Conservation (phyloP, 2,113 vertebrate genomes). For the Cololabis saira region DNA sequence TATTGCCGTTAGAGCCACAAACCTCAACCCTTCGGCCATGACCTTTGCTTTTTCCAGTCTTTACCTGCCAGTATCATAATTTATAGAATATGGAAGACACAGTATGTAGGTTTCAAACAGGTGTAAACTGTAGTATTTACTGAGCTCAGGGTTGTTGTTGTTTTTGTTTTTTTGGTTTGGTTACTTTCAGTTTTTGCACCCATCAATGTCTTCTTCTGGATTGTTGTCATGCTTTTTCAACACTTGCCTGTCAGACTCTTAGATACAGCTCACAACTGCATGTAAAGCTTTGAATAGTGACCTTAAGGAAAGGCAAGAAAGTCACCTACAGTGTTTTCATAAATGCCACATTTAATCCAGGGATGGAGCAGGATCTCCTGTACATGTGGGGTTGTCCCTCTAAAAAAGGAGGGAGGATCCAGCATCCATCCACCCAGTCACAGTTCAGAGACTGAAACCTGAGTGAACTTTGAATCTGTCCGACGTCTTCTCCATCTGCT, state of each 20-base stretch:
- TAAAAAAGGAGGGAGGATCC: constrained; percentile 25
- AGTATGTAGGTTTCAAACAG: no score
- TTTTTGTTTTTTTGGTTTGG: no score
- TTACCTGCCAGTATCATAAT: background rate
- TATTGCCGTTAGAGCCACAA: background rate
- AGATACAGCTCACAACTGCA: background rate
- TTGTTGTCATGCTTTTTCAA: background rate
- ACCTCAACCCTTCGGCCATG: background rate
- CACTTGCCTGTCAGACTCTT: background rate
- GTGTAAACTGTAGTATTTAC: no score
- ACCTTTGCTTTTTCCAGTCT: constrained; percentile 20
- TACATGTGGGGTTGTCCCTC: constrained; percentile 44
- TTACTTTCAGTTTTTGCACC: no score
- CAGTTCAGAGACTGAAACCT: constrained; percentile 13
- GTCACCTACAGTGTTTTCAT: constrained; percentile 16
- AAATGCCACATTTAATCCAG: constrained; percentile 71
- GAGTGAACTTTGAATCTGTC: constrained; percentile 2
- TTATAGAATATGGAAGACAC: background rate
- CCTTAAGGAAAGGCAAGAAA: constrained; percentile 5
- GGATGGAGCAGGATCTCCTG: constrained; percentile 54
- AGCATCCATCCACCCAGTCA: constrained; percentile 1
- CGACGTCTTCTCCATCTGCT: background rate
- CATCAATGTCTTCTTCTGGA: no score
- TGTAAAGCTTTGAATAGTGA: background rate
- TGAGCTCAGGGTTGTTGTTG: no score